Percentiles rank a stretch among this genome's conserved stretches.
These are phyloP conservation scores for Etheostoma nigrum DNA, from an alignment of 2,797 vertebrate genomes.

Conservation along the genomic window DNA sequence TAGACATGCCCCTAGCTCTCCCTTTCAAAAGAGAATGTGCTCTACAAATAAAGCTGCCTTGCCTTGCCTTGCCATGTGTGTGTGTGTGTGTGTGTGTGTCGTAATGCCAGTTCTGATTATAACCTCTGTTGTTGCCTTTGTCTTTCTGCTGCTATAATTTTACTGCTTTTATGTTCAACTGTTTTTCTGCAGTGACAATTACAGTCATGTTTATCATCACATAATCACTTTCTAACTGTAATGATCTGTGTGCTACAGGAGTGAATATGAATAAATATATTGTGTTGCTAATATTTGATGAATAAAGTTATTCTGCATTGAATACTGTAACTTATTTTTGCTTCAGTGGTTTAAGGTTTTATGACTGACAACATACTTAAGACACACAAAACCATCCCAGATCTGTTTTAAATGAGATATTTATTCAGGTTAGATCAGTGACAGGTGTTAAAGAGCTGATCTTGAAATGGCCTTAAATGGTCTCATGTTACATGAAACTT, in stretches of 20 bases:
- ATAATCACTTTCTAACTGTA: background rate
- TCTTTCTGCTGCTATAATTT: background rate
- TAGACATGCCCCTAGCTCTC: too few species aligned
- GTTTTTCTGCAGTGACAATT: background rate
- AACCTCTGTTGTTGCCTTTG: background rate
- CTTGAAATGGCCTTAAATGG: constrained; percentile 8
- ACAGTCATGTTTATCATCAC: background rate
- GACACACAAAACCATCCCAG: constrained; percentile 6
- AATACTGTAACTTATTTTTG: background rate
- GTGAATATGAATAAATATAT: background rate
- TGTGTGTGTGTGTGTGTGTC: background rate
- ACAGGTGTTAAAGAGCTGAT: constrained; percentile 33
- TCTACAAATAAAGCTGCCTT: too few species aligned
- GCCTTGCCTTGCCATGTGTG: too few species aligned
- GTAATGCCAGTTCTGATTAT: background rate
- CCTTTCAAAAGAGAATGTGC: too few species aligned
- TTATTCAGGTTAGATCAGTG: constrained; percentile 41
- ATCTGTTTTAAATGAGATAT: constrained; percentile 24
- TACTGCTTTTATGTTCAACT: background rate
- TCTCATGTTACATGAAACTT: constrained; percentile 11
- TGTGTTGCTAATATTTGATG: background rate
- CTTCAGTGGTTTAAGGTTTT: background rate
- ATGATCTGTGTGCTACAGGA: background rate
- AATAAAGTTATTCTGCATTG: background rate
- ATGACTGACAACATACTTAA: background rate